Conservation (phyloP, 2,888 invertebrate genomes). For the Eupithecia subfuscata region DNA sequence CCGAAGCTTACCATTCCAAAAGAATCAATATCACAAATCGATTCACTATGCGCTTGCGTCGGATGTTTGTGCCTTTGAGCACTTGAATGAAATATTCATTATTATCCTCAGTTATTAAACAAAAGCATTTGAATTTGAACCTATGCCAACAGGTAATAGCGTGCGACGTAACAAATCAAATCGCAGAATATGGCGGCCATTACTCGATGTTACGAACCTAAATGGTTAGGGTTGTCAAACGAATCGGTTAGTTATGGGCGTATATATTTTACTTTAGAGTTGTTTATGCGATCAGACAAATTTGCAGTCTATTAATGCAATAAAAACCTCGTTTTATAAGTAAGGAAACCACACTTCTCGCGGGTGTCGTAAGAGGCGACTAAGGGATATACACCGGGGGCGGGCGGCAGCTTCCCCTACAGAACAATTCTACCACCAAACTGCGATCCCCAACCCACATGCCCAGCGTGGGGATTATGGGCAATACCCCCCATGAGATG, state of each 20-base stretch:
- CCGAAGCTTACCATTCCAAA: background rate
- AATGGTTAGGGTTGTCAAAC: constrained; percentile 46
- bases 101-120: constrained; percentile 44
- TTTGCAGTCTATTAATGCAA: background rate
- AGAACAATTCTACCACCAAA: too few relatives aligned
- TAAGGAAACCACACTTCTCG: too few relatives aligned
- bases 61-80: background rate
- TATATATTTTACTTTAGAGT: constrained; percentile 16
- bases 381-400: too few relatives aligned
- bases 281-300: background rate
- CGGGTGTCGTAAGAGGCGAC: too few relatives aligned
- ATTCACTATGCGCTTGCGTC: constrained; percentile 4
- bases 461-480: too few relatives aligned
- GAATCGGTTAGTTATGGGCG: constrained; percentile 28
- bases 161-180: constrained; percentile 50
- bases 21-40: background rate
- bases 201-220: constrained; percentile 49
- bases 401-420: too few relatives aligned
- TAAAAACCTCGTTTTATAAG: background rate
- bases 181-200: constrained; percentile 52
- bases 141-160: constrained; percentile 50
- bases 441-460: too few relatives aligned
- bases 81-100: constrained; percentile 36
- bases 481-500: too few relatives aligned
- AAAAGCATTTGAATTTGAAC: constrained; percentile 52